Percentiles rank a stretch among this genome's conserved stretches.
Conservation (phyloP, 37 sponge, comb jelly and placozoan genomes). For the Hormiphora californensis region DNA sequence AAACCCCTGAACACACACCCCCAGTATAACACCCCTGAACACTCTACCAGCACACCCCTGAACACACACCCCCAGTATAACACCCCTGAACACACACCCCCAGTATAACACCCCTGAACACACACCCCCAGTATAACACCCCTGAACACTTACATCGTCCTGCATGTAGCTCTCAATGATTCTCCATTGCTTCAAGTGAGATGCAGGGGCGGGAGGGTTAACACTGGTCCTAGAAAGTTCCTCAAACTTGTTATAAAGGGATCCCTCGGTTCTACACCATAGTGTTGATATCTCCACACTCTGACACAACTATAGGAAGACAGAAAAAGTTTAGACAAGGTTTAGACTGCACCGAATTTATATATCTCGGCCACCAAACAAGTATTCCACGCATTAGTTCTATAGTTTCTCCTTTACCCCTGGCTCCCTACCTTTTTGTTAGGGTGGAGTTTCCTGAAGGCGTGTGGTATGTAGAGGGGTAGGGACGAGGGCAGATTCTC, state of each 20-base stretch:
- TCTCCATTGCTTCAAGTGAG: slow-evolving; percentile 31
- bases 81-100: too few relatives aligned
- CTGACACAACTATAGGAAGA: slow-evolving; percentile 10
- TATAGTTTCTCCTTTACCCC: not conserved
- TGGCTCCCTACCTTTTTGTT: not conserved
- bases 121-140: too few relatives aligned
- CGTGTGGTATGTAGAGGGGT: slow-evolving; percentile 47
- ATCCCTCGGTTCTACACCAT: slow-evolving; percentile 5
- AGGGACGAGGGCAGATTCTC: slow-evolving; percentile 14
- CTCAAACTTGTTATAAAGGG: slow-evolving; percentile 46
- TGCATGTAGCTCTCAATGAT: slow-evolving; percentile 42
- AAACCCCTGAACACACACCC: too few relatives aligned
- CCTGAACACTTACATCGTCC: slow-evolving; percentile 51
- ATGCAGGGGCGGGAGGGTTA: too few relatives aligned
- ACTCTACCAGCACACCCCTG: too few relatives aligned
- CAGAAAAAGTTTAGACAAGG: not conserved
- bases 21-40: too few relatives aligned
- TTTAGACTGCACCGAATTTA: not conserved
- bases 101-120: too few relatives aligned
- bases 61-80: too few relatives aligned
- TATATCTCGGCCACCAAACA: not conserved
- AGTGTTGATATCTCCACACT: slow-evolving; percentile 17
- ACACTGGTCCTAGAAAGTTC: too few relatives aligned
- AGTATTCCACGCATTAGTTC: not conserved
- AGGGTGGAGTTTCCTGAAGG: slow-evolving; percentile 50